Percentiles rank a stretch among this genome's conserved stretches.
Evolutionary conservation across 2,797 vertebrate genomes (phyloP).

Genomic region (Cossypha caffra): DNA sequence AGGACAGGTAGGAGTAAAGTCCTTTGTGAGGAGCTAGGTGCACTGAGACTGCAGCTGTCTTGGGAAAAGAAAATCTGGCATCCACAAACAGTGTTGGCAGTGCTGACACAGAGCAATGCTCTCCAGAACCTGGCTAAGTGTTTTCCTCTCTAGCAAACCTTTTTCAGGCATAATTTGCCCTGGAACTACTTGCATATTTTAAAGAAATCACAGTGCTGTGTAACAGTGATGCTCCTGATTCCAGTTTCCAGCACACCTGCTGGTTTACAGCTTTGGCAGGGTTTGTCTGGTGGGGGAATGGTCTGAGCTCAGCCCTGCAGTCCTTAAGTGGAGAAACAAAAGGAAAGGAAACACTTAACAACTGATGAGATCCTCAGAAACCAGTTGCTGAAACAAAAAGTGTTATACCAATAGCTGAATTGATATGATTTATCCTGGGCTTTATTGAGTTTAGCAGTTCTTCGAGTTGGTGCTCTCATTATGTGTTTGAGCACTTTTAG

Average conservation of each 20-base stretch:
- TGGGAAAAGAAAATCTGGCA: neutral
- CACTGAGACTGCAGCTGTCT: neutral
- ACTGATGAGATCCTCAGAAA: neutral
- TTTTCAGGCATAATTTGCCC: neutral
- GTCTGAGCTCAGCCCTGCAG: neutral
- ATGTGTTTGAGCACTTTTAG: neutral
- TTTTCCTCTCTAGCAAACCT: neutral
- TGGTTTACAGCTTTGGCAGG: neutral
- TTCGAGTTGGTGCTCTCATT: neutral
- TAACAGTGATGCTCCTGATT: neutral
- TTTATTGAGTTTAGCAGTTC: neutral
- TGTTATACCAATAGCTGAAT: neutral
- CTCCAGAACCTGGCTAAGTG: neutral
- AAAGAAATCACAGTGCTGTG: neutral
- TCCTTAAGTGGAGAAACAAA: neutral
- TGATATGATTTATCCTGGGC: neutral
- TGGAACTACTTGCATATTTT: neutral
- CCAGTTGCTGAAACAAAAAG: neutral
- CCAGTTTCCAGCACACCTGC: neutral
- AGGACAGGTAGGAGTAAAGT: neutral
- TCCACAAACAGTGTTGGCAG: neutral
- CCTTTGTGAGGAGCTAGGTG: neutral
- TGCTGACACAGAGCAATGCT: neutral
- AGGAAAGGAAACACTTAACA: neutral
- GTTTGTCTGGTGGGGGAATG: neutral